Percentiles rank a stretch among this genome's conserved stretches.
These are phyloP conservation scores for Masnerella sp. DNA, from an alignment of 2,888 invertebrate genomes.

Conservation along the genomic window DNA sequence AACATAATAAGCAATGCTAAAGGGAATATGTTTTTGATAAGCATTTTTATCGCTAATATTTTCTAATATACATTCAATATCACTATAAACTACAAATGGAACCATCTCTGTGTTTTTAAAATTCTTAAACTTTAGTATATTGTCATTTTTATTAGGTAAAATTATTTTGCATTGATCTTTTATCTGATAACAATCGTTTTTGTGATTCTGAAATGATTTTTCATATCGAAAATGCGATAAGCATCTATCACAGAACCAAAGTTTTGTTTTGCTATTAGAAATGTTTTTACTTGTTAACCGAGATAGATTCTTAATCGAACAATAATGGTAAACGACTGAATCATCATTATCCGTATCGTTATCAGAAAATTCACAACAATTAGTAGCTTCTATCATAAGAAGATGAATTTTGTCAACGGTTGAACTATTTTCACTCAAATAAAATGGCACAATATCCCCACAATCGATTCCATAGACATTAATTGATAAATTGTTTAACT, in stretches of 20 bases:
- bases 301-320: constrained; percentile 2
- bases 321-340: constrained; percentile 11
- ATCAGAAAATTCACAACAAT: no score
- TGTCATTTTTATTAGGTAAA: no score
- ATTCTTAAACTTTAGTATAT: no score
- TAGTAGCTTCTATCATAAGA: constrained; percentile 2
- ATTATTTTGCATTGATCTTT: constrained; percentile 7
- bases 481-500: constrained; percentile 56
- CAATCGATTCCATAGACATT: constrained; percentile 61
- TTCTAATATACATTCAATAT: constrained; percentile 15
- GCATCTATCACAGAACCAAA: constrained; percentile 10
- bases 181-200: not conserved
- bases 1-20: constrained; percentile 1
- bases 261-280: not conserved
- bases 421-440: not conserved
- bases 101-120: no score
- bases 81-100: constrained; percentile 6
- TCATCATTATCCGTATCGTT: constrained; percentile 14
- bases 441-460: not conserved
- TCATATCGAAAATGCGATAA: constrained; percentile 12
- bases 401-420: not conserved
- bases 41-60: not conserved
- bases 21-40: not conserved
- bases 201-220: constrained; percentile 10
- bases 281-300: constrained; percentile 13